These are phyloP conservation scores for Spilarctia lutea DNA, from an alignment of 2,888 invertebrate species.

Conservation along the genomic window DNA sequence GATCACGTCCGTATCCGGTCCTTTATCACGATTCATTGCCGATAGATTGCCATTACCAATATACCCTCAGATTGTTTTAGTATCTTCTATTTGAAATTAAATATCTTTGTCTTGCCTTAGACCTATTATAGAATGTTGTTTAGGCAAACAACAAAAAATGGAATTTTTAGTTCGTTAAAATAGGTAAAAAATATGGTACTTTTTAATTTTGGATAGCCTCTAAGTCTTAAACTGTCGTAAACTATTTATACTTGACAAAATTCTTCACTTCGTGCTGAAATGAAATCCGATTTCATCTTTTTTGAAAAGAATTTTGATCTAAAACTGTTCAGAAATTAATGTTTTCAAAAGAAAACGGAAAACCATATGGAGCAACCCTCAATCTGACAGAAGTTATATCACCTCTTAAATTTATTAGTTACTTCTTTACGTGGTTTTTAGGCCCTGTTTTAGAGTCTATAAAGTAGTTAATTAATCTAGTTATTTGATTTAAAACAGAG, in stretches of 20 bases:
- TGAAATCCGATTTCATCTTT: neutral
- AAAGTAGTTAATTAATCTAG: neutral
- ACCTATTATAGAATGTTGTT: neutral
- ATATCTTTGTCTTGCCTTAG: constrained; percentile 6
- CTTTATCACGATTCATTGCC: constrained; percentile 47
- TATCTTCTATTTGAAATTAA: constrained; percentile 23
- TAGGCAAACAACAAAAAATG: neutral
- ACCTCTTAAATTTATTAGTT: neutral
- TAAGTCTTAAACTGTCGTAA: too few relatives aligned
- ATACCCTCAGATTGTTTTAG: constrained; percentile 29
- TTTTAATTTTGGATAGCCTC: neutral
- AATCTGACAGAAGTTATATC: neutral
- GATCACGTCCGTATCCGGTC: constrained; percentile 36
- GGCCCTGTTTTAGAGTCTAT: too few relatives aligned
- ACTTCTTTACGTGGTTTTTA: too few relatives aligned
- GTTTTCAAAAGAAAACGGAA: neutral
- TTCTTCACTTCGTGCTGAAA: too few relatives aligned
- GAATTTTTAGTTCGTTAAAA: neutral
- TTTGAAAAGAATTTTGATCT: neutral
- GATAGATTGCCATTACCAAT: constrained; percentile 43
- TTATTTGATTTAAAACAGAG: neutral
- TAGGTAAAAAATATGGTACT: neutral
- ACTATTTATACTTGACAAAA: too few relatives aligned
- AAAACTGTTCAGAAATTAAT: neutral
- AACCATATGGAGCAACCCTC: neutral